Base-by-base conservation (phyloP, 2,888 invertebrate species). In the Bimastos eiseni region DNA sequence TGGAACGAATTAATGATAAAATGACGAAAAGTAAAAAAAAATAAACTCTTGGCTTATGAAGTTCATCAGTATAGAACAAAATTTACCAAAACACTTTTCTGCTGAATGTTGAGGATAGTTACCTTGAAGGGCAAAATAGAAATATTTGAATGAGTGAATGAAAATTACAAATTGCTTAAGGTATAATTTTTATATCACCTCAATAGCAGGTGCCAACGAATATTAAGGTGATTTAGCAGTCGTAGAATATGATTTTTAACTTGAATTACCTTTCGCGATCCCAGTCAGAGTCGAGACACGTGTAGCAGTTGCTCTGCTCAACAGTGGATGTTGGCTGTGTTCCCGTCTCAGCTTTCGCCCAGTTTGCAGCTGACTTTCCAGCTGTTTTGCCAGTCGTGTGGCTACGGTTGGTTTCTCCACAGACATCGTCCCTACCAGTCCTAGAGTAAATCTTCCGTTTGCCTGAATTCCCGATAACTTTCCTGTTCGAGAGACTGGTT, bases 271-370 rank as follows among this genome's bases (percentile, higher is more conserved):
- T 90, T 70, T 49, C 90, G 34, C 90, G 30, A 36, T 90, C 90
- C 90, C 90, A 90, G 89, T 90, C 90, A 34, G 24, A 44, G 19
- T 89, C 90, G n/a, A 89, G 36, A 90, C 83, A 34, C 33, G 30
- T 37, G 38, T 89, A 34, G 44, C 89, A 37, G 41, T 33, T 41
- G 86, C 34, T 70, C 34, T 86, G 86, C 34, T 36, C 86, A 86
- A 86, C 86, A 17, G 86, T 19, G 2, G 86, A 36, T 24, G 86
- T 17, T 36, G 36, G 21, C 30, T 37, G 86, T 3, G 15, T 36
- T 30, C 37, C 36, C 36, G 33, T 86, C 37, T 86, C 86, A 86
- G 86, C 15, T 86, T 36, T 86, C 24, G 36, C 6, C 34, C 34
- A 30, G 37, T 36, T 34, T 84, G 34, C 33, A 84, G 33, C 86